Percentiles rank a stretch among this genome's conserved stretches.
These are phyloP conservation scores for Euwallacea similis DNA, from an alignment of 1,140 invertebrate genomes.

Conservation along the genomic window DNA sequence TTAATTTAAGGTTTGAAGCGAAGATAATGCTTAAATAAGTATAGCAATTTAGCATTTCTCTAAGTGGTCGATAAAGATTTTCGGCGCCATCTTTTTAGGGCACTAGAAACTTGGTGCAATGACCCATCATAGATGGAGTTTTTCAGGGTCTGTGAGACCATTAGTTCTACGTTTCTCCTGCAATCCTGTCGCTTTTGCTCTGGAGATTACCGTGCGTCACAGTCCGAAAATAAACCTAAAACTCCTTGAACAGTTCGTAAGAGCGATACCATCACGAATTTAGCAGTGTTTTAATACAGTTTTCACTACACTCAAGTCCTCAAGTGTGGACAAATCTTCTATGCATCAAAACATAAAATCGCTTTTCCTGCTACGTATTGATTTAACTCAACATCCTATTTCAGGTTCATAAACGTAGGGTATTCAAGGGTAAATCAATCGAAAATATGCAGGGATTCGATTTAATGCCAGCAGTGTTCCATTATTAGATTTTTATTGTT, in stretches of 20 bases:
- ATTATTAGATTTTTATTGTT: slow-evolving; percentile 15
- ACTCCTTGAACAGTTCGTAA: slow-evolving; percentile 6
- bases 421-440: slow-evolving; percentile 11
- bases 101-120: too few relatives aligned
- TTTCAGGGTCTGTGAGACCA: background rate
- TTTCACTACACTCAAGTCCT: too few relatives aligned
- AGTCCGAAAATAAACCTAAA: slow-evolving; percentile 20
- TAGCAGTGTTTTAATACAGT: too few relatives aligned
- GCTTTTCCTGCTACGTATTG: too few relatives aligned
- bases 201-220: slow-evolving; percentile 25
- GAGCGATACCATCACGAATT: background rate
- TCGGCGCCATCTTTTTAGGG: too few relatives aligned
- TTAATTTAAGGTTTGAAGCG: background rate
- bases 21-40: too few relatives aligned
- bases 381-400: background rate
- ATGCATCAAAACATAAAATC: too few relatives aligned
- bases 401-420: background rate
- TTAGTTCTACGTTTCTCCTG: slow-evolving; percentile 6
- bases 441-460: background rate
- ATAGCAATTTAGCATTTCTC: too few relatives aligned
- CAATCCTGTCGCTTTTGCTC: slow-evolving; percentile 2
- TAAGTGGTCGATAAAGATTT: too few relatives aligned
- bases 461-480: slow-evolving; percentile 2
- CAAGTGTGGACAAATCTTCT: too few relatives aligned
- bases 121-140: too few relatives aligned